Evolutionary conservation across 53 echinoderm and acorn worm species (phyloP).

Genomic region (Crossaster papposus): DNA sequence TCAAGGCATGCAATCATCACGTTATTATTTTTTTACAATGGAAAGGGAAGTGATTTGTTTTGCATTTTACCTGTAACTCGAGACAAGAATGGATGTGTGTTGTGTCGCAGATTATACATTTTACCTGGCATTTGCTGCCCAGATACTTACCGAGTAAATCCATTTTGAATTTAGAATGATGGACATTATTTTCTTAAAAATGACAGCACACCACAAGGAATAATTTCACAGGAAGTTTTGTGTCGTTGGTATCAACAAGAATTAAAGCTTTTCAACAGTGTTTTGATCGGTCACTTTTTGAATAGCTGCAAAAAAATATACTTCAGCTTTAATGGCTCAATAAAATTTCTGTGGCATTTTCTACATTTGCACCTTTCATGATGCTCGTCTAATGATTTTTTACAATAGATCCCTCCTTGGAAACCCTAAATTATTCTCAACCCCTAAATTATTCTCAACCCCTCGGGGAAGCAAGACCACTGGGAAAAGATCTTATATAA

Average conservation of each 20-base stretch:
- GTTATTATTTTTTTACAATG: neutral
- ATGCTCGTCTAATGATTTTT: neutral
- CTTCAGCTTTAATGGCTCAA: no score
- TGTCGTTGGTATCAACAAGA: no score
- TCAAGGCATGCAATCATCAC: constrained; percentile 19
- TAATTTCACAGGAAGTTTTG: no score
- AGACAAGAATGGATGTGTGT: neutral
- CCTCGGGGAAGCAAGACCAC: neutral
- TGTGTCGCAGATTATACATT: neutral
- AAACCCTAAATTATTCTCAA: neutral
- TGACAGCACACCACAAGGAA: no score
- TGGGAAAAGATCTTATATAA: neutral
- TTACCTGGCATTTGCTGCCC: neutral
- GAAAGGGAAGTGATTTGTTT: neutral
- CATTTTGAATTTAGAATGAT: neutral
- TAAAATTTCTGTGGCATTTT: neutral
- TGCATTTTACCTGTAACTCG: neutral
- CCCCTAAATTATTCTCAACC: neutral
- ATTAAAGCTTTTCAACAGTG: no score
- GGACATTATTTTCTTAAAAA: neutral
- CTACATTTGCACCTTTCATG: neutral
- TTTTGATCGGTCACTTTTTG: no score
- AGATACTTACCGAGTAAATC: neutral
- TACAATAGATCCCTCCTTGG: neutral
- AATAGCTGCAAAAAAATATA: no score